Base-by-base conservation (phyloP, 2,113 vertebrate genomes). In the Centrocercus urophasianus region DNA sequence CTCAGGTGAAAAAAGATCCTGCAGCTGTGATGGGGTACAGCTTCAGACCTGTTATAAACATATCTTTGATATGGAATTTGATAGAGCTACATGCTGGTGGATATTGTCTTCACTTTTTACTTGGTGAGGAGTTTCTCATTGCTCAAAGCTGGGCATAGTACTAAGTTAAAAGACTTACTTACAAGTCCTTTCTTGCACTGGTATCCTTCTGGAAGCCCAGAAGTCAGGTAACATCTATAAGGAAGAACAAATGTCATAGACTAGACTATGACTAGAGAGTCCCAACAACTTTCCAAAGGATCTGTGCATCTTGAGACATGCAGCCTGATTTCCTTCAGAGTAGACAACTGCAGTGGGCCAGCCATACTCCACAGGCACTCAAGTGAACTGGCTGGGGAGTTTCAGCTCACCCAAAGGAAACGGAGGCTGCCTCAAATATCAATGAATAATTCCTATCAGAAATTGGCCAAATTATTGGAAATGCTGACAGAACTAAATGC, bases 401-500 rank as follows among this genome's bases (percentile, higher is more conserved):
- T 17, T 10, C 28, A 34, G 11, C 2, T 3, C 7, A 69, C 6
- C 16, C 77, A 75, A 72, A 84, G 45, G 66, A 85, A 86, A 89
- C 3, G 25, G 42, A 66, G 27, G 7, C 28, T 75, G 84, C 28
- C 95, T 78, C 52, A 70, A 70, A 27, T 77, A 93, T 70, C 0
- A 60, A 25, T 52, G 61, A 89, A 32, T 57, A 89, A 93, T 79
- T 86, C 66, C 18, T 72, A 4, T 52, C 57, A 95, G 59, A 94
- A 92, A 84, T 71, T 57, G 66, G 59, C 65, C 66, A 34, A 90
- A 22, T 86, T 93, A 72, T 60, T 82, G 80, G 34, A 86, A 94
- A 86, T 90, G 88, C 83, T 96, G 74, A 90, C 38, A 47, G 86
- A 92, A 40, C 67, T 74, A 89, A 83, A 80, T 28, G 28, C 12